Percentiles rank a stretch among this genome's conserved stretches.
These are phyloP conservation scores for Scortum barcoo DNA, from an alignment of 2,113 vertebrate species.

Conservation along the genomic window DNA sequence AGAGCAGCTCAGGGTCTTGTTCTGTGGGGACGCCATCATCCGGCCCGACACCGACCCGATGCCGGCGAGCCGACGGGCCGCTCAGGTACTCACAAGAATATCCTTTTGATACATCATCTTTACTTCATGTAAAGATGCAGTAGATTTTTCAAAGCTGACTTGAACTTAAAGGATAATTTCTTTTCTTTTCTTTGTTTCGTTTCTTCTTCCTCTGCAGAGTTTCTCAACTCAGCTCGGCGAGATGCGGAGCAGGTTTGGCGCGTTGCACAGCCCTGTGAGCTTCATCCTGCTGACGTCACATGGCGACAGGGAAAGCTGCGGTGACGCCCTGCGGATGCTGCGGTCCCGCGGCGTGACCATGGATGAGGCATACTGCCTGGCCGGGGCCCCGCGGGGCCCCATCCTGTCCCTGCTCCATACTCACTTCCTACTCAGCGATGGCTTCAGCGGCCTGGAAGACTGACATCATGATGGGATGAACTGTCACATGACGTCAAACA, in stretches of 20 bases:
- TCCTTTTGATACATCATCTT: neutral
- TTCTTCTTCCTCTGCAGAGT: slow-evolving; percentile 33
- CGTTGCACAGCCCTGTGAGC: slow-evolving; percentile 64
- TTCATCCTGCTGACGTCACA: slow-evolving; percentile 48
- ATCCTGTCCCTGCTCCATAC: slow-evolving; percentile 59
- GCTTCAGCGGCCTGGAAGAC: slow-evolving; percentile 16
- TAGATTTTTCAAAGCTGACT: neutral
- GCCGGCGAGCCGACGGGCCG: slow-evolving; percentile 3
- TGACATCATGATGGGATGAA: neutral
- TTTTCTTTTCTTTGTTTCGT: too few species aligned
- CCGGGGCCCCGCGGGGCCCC: slow-evolving; percentile 53
- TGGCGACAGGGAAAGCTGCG: slow-evolving; percentile 53
- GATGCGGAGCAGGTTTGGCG: slow-evolving; percentile 57
- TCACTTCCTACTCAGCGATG: slow-evolving; percentile 63
- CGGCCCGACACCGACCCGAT: neutral
- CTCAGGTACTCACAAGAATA: slow-evolving; percentile 46
- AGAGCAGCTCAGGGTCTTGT: slow-evolving; percentile 72
- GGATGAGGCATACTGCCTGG: slow-evolving; percentile 74
- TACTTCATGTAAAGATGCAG: neutral
- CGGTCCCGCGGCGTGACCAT: slow-evolving; percentile 51
- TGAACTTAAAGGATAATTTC: neutral
- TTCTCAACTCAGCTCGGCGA: slow-evolving; percentile 58
- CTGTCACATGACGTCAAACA: slow-evolving; percentile 6
- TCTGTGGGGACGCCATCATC: slow-evolving; percentile 52
- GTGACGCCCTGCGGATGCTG: slow-evolving; percentile 36